A percentile compares a stretch with the other conserved stretches of the same genome.
phyloP scores from a whole-genome alignment of 2,888 invertebrate species.

The Phytoseiulus persimilis region DNA sequence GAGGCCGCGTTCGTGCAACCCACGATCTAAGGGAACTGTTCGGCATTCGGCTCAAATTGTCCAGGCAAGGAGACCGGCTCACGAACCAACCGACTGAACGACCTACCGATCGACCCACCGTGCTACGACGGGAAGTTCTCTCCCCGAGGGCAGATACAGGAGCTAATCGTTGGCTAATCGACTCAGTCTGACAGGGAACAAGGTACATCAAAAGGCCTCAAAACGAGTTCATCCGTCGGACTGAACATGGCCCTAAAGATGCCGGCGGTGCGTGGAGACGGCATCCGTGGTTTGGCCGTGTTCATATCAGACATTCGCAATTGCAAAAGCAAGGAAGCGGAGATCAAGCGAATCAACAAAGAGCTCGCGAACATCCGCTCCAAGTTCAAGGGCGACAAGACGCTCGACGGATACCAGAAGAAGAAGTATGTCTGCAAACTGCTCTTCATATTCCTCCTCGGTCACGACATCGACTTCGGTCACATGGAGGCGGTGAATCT shows the following conservation, averaged over 20 bases:
- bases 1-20: background rate
- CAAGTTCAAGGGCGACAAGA: slow-evolving; percentile 99
- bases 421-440: slow-evolving; percentile 99
- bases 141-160: background rate
- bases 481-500: slow-evolving; percentile 99
- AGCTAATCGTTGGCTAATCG: background rate
- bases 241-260: slow-evolving; percentile 41
- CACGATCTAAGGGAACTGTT: background rate
- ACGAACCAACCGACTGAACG: background rate
- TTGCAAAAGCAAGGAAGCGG: slow-evolving; percentile 91
- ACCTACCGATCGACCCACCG: background rate
- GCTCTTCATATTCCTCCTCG: slow-evolving; percentile 93
- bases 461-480: slow-evolving; percentile 99
- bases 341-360: slow-evolving; percentile 97
- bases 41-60: background rate
- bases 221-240: background rate
- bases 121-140: background rate
- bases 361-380: slow-evolving; percentile 97
- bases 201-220: background rate
- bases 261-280: slow-evolving; percentile 66
- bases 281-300: slow-evolving; percentile 99
- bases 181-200: background rate
- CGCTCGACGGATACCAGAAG: slow-evolving; percentile 97
- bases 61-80: background rate
- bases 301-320: slow-evolving; percentile 99